phyloP scores from a whole-genome alignment of 1,140 invertebrate genomes.

The Bradynema listronoti region DNA sequence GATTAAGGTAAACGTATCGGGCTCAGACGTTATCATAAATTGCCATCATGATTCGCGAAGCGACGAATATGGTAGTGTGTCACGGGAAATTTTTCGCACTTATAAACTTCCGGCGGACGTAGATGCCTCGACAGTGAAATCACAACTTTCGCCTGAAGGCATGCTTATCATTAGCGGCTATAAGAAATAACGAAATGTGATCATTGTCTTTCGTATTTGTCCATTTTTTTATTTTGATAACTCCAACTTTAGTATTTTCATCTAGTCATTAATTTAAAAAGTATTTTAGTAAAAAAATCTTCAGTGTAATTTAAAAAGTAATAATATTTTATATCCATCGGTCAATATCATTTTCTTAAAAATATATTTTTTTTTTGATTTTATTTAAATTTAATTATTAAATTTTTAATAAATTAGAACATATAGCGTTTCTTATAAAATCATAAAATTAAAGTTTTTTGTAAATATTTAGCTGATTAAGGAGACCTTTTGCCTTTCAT shows the following conservation, averaged over 20 bases:
- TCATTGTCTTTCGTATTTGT: not conserved
- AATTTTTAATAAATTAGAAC: too few relatives aligned
- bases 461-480: too few relatives aligned
- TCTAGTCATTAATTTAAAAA: constrained; percentile 6
- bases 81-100: constrained; percentile 30
- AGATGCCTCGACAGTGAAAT: constrained; percentile 44
- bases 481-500: too few relatives aligned
- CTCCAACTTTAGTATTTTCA: constrained; percentile 14
- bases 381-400: too few relatives aligned
- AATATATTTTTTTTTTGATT: constrained; percentile 9
- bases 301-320: not conserved
- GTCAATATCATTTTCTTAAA: too few relatives aligned
- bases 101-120: constrained; percentile 41
- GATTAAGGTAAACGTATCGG: constrained; percentile 45
- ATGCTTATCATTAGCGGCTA: constrained; percentile 49
- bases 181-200: constrained; percentile 39
- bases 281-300: constrained; percentile 12
- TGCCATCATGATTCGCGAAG: constrained; percentile 50
- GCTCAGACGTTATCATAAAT: constrained; percentile 45
- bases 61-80: constrained; percentile 45
- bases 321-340: too few relatives aligned
- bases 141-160: constrained; percentile 41
- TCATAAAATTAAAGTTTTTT: too few relatives aligned
- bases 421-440: too few relatives aligned
- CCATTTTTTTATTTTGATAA: constrained; percentile 12